Base-by-base conservation (phyloP, 2,888 invertebrate genomes). In the Rotaria socialis region DNA sequence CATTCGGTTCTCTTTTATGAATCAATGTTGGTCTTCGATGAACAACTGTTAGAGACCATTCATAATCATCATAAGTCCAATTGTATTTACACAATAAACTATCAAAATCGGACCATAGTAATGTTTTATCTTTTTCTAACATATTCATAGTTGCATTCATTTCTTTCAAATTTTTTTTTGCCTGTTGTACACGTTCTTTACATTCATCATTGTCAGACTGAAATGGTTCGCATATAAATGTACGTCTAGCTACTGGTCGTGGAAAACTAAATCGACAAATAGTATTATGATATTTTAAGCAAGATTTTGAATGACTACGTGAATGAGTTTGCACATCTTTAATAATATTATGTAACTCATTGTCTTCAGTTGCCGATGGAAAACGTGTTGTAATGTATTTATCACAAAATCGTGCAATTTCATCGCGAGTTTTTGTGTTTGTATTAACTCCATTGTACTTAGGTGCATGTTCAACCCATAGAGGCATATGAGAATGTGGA, bases 381-480 rank as follows among this genome's bases (percentile, higher is more conserved):
- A 67, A 67, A 0, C 35, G 35, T 67, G 67, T 67, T 0, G 67
- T 35, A 0, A 35, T 35, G 8, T 67, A 67, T 35, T 35, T 67
- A 35, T 67, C n/a, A 67, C 67, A 67, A 5, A 67, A 35, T 67
- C 14, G 7, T 7, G 35, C n/a, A 10, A 67, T 67, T 67, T 67
- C 35, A 8, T 27, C 16, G 0, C 16, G 16, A 14, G 67, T 67
- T 14, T 67, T 67, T 67, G 35, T 22, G 24, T 67, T 8, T n/a
- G 67, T 67, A 6, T 35, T n/a, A 16, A 5, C 0, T 67, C 67
- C 67, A 0, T 67, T 11, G 8, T 67, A 67, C 24, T 35, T 67
- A 16, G n/a, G 55, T 35, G 87, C 88, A 87, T 88, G 60, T 85
- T 86, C 47, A 24, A 88, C 85, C 88, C 88, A 88, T 14, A 87